Base-by-base conservation (phyloP, 2,113 vertebrate species). In the Phocoena sinus region DNA sequence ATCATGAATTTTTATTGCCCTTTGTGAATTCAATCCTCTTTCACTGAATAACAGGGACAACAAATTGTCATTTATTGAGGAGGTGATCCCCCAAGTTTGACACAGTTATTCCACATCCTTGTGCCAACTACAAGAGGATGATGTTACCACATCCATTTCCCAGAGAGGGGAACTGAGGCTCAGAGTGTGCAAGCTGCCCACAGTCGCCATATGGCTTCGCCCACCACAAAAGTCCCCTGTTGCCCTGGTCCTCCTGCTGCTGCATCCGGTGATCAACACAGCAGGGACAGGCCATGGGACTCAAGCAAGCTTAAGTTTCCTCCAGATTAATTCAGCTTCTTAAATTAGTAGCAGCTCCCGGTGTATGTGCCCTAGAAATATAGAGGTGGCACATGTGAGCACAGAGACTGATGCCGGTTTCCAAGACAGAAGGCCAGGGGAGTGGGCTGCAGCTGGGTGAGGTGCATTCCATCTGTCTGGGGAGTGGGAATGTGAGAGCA, bases 361-460 rank as follows among this genome's bases (percentile, higher is more conserved):
- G 23, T 9, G 11, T 50, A 12, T 1, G 4, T 33, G 17, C 3
- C 36, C 7, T 67, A 38, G 47, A 41, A 25, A 20, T n/a, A 9
- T 68, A 15, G 28, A 15, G 33, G 15, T 15, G 20, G 44, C 38
- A 58, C 1, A 0, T 44, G n/a, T 38, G 10, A 58, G 6, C 14
- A 47, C 12, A 56, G 68, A 26, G 17, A n/a, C 23, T 25, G 71
- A 21, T 5, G 8, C 6, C 3, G 1, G 8, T 62, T 68, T 53
- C 60, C 12, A 62, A 33, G 17, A 6, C 38, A 25, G 6, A 38
- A 7, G 36, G 6, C 10, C 41, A 33, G 31, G 44, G 44, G 10
- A 41, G 13, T 8, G 6, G 18, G 8, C 2, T 68, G 21, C 3
- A 26, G 15, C 2, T 1, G 1, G 17, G 6, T 5, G 2, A 83